A percentile compares a stretch with the other conserved stretches of the same genome.
phyloP scores from a whole-genome alignment of 2,888 invertebrate species.

The Blera fallax region DNA sequence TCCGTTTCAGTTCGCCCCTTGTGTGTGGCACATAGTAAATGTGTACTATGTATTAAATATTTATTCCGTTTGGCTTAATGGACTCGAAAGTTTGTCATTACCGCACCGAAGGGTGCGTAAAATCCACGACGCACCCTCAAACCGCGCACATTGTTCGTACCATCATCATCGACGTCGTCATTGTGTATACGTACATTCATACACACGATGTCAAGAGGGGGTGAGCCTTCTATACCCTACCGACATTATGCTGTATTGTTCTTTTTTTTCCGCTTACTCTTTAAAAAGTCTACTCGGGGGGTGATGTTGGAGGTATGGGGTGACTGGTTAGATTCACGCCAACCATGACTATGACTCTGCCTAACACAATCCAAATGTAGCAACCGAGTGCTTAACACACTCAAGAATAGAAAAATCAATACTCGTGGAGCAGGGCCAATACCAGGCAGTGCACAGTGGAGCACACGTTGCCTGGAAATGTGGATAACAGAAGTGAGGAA shows the following conservation, averaged over 20 bases:
- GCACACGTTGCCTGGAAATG: slow-evolving; percentile 44
- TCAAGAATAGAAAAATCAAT: slow-evolving; percentile 66
- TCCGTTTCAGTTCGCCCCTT: background rate
- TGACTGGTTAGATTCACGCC: slow-evolving; percentile 17
- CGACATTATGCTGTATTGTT: background rate
- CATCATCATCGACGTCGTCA: slow-evolving; percentile 2
- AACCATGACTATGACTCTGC: slow-evolving; percentile 57
- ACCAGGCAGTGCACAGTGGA: slow-evolving; percentile 37
- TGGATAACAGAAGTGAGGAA: slow-evolving; percentile 8
- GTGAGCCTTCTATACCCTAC: background rate
- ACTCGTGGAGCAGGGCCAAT: slow-evolving; percentile 56
- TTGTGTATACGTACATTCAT: slow-evolving; percentile 5
- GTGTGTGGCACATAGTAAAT: background rate
- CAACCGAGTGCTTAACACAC: slow-evolving; percentile 46
- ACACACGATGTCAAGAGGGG: background rate
- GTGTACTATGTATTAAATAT: slow-evolving; percentile 22
- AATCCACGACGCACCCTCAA: slow-evolving; percentile 17
- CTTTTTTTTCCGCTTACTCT: slow-evolving; percentile 10
- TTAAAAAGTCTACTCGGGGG: slow-evolving; percentile 19
- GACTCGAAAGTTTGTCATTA: slow-evolving; percentile 56
- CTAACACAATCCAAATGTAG: slow-evolving; percentile 50
- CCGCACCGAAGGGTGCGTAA: slow-evolving; percentile 55
- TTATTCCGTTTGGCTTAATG: slow-evolving; percentile 61
- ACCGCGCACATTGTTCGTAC: background rate
- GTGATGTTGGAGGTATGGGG: slow-evolving; percentile 2